Base-by-base conservation (phyloP, 2,113 vertebrate genomes). In the Poeciliopsis retropinna region DNA sequence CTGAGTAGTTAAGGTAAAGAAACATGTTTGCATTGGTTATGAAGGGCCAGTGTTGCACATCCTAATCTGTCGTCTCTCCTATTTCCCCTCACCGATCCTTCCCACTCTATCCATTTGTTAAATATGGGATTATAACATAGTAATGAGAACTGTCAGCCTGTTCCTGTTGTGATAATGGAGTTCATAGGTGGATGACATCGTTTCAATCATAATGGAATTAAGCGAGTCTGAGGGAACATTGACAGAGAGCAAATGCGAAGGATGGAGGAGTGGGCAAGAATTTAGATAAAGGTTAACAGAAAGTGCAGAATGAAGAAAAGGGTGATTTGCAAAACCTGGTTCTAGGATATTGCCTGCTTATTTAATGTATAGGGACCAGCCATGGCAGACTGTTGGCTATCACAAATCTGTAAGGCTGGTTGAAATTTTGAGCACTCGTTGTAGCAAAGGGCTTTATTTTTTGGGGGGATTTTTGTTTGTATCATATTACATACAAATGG, bases 161-260 rank as follows among this genome's bases (percentile, higher is more conserved):
- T 88, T 90, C 87, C 90, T 86, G 82, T 81, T 82, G 84, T 86
- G 91, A 93, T 93, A 93, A 92, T 92, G 81, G 88, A 90, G 91
- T 93, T 92, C 91, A 92, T 84, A 92, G 91, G 88, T 91, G 90
- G 88, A 85, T 91, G 89, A 89, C 89, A 91, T 90, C 84, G 74
- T 90, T 85, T 93, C 87, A 92, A 90, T 91, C 88, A 92, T 92
- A 92, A 92, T 93, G 89, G 91, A 92, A 92, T 92, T 93, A 93
- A 87, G 80, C 69, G 76, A 65, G 75, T 67, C 77, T 87, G 81
- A 83, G 85, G 85, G 73, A 83, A 75, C 72, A 62, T 64, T 85
- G 85, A 80, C 80, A 34, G 70, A 74, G 64, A 79, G 77, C 39
- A 32, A 5, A 65, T 5, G 25, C 72, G 32, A 67, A 13, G 22